Evolutionary conservation across 2,888 invertebrate species (phyloP).

Genomic region (Drosophila pseudotalamancana): DNA sequence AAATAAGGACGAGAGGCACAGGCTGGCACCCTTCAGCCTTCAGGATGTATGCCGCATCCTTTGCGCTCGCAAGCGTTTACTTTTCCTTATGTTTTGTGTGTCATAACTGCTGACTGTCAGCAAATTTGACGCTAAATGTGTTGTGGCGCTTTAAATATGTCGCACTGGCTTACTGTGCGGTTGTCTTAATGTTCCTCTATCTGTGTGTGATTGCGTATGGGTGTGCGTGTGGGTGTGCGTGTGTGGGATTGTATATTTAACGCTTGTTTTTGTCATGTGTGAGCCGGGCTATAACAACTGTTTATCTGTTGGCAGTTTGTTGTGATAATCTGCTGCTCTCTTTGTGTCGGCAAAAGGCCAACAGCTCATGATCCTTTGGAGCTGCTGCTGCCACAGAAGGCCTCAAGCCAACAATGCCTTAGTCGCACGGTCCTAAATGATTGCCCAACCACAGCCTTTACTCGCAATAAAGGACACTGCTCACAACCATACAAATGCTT

Average conservation of each 20-base stretch:
- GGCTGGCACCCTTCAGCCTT: not conserved
- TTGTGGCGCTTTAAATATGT: slow-evolving; percentile 64
- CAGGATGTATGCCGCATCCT: slow-evolving; percentile 46
- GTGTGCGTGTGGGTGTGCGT: slow-evolving; percentile 1
- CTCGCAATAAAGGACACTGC: slow-evolving; percentile 21
- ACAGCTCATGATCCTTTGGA: slow-evolving; percentile 29
- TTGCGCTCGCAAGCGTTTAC: slow-evolving; percentile 47
- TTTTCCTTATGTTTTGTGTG: slow-evolving; percentile 54
- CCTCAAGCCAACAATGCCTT: slow-evolving; percentile 23
- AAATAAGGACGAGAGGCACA: not conserved
- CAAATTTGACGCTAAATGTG: slow-evolving; percentile 73
- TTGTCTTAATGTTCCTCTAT: slow-evolving; percentile 19
- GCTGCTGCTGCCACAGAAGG: not conserved
- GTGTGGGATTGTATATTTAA: slow-evolving; percentile 26
- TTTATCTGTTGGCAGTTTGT: slow-evolving; percentile 52
- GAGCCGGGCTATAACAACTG: slow-evolving; percentile 45
- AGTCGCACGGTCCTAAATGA: slow-evolving; percentile 9
- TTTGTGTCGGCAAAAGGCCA: slow-evolving; percentile 26
- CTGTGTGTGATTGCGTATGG: slow-evolving; percentile 2
- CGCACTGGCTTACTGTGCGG: slow-evolving; percentile 40
- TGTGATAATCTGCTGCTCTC: slow-evolving; percentile 48
- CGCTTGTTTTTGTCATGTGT: slow-evolving; percentile 39
- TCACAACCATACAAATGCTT: slow-evolving; percentile 12
- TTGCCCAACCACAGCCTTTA: slow-evolving; percentile 20
- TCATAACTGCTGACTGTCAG: slow-evolving; percentile 67